phyloP scores from a whole-genome alignment of 2,797 vertebrate genomes.

The Esox lucius region DNA sequence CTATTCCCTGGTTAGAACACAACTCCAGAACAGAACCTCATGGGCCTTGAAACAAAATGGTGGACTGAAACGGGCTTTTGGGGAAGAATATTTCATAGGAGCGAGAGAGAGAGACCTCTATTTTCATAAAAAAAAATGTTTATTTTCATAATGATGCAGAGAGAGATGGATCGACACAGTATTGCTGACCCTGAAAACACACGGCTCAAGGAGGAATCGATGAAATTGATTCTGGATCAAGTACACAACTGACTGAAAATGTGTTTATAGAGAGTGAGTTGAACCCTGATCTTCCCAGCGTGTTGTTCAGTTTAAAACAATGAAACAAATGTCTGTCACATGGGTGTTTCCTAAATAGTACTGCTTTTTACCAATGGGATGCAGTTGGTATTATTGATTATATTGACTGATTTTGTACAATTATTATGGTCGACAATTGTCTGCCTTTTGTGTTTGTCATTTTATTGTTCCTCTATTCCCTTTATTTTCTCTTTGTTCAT shows the following conservation, averaged over 20 bases:
- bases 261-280: background rate
- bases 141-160: background rate
- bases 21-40: background rate
- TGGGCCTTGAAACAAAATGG: background rate
- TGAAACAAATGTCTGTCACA: too few species aligned
- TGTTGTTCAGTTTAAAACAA: background rate
- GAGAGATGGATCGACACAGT: background rate
- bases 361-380: too few species aligned
- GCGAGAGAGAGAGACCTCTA: background rate
- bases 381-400: too few species aligned
- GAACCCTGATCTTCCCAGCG: background rate
- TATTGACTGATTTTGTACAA: too few species aligned
- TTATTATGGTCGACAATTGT: too few species aligned
- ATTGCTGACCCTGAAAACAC: background rate
- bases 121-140: constrained; percentile 6
- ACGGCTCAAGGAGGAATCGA: background rate
- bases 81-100: background rate
- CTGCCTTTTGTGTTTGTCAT: too few species aligned
- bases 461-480: too few species aligned
- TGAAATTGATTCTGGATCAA: background rate
- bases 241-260: background rate
- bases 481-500: too few species aligned
- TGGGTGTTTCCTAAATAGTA: too few species aligned
- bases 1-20: background rate
- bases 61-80: background rate